Base-by-base conservation (phyloP, 2,797 vertebrate species). In the Hydrocynus forskahlii region DNA sequence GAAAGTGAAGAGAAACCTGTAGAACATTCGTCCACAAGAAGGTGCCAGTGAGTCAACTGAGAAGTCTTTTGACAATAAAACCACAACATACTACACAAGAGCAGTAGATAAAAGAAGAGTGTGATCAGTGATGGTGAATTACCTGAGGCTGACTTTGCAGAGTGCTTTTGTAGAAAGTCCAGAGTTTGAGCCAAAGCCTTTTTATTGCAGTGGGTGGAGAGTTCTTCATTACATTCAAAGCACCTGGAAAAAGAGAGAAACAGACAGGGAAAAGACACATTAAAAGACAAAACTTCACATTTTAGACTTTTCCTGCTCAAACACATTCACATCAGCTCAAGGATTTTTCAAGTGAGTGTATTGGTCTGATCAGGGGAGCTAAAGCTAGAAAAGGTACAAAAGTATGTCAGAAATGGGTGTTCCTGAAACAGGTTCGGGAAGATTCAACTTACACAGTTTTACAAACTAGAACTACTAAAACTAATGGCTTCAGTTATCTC, bases 141-240 rank as follows among this genome's bases (percentile, higher is more conserved):
- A 99, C 98, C 96, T 94, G 96, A 95, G 82, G 96, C 93, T 84
- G 95, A 94, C 90, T 96, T 98, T 85, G 94, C 90, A 81, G 95
- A 94, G 89, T 98, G 96, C 89, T 98, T 99, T 89, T 99, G 97
- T 85, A 99, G 95, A 87, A 98, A 98, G 90, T 99, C 97, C 89
- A 99, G 94, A 76, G 96, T 96, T 90, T 99, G 97, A 88, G 97
- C 95, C 93, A 99, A 93, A 89, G 95, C 96, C 84, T 99, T 99
- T 93, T 98, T 98, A 93, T 99, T 99, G 91, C 96, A 98, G 84
- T 98, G 95, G 63, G 96, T 97, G 83, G 96, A 98, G 85, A 99
- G 94, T 87, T 98, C 96, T 93, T 99, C 97, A 78, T 98, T 94
- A 92, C 98, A 99, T 91, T 99, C 97, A n/a, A 97, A 97, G 93